Base-by-base conservation (phyloP, 1,140 invertebrate genomes). In the Aricia agestis region DNA sequence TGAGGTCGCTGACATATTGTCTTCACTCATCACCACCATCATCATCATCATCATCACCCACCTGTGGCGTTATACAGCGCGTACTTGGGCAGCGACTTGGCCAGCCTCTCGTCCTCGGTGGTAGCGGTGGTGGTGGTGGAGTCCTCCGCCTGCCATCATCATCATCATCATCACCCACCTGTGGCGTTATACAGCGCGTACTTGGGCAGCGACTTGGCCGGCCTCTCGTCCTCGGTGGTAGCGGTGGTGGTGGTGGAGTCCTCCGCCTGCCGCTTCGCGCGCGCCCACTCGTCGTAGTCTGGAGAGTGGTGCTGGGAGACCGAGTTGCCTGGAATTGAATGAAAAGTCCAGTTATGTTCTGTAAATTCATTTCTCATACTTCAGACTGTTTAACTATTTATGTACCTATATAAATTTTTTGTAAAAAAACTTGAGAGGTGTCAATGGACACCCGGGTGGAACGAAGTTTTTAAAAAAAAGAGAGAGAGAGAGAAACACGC, bases 31-130 rank as follows among this genome's bases (percentile, higher is more conserved):
- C 9, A 32, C 6, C 32, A 32, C 6, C 11, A 45, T 45, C 11
- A 13, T 45, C 10, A 71, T 74, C 9, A 66, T 41, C 36, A 67
- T 6, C 31, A 17, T 6, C 17, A 25, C 59, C 67, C 74, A 90
- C 87, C 86, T 32, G 84, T 85, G 66, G 86, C 88, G 67, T 90
- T 90, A 69, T 86, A 90, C 0, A 90, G 75, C 1, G 87, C 85
- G 66, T 79, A 84, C 66, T 82, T 81, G 5, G 75, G 82, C 58
- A 77, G 58, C 5, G 74, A 72, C 19, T 76, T 74, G 0, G 76
- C 67, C 6, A 80, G 78, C 42, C 82, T 83, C 66, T 88, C 85
- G 1, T 84, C 81, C 1, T 85, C 85, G 6, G 71, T 71, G 5
- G 71, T 66, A 1, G 78, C 31, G 1, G 79, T 73, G 13, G 72